These are phyloP conservation scores for Drosophila fulvimacula DNA, from an alignment of 2,888 invertebrate genomes.

Conservation along the genomic window DNA sequence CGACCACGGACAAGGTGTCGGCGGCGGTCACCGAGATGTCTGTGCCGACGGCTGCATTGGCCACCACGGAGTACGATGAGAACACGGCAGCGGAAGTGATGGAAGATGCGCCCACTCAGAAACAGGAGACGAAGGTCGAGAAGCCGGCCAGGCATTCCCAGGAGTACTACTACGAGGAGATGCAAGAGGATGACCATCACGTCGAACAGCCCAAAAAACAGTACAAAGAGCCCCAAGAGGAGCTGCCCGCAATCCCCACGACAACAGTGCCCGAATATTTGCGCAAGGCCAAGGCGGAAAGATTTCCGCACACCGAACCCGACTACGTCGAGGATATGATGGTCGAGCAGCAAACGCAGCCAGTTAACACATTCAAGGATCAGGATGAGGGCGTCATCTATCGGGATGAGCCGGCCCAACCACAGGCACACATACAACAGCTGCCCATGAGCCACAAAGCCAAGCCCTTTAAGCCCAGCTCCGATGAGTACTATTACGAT, in stretches of 20 bases:
- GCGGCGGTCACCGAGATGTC: constrained; percentile 35
- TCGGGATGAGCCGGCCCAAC: constrained; percentile 58
- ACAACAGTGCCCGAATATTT: constrained; percentile 82
- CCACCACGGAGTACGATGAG: constrained; percentile 38
- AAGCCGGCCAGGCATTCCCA: constrained; percentile 20
- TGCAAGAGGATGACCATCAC: constrained; percentile 46
- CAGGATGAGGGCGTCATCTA: constrained; percentile 17
- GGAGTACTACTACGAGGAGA: constrained; percentile 62
- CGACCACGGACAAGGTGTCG: constrained; percentile 51
- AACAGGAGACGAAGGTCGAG: constrained; percentile 35
- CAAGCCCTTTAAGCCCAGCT: constrained; percentile 56
- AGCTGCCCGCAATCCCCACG: constrained; percentile 37
- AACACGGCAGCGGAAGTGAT: constrained; percentile 44
- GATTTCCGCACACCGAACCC: constrained; percentile 35
- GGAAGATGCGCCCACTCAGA: constrained; percentile 51
- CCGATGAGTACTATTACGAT: constrained; percentile 81
- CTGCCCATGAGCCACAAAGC: constrained; percentile 48
- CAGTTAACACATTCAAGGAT: constrained; percentile 16
- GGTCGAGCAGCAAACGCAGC: constrained; percentile 49
- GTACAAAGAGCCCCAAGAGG: constrained; percentile 26
- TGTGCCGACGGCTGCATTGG: background rate
- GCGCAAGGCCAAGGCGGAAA: constrained; percentile 72
- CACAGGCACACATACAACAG: constrained; percentile 64
- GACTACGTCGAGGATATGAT: constrained; percentile 66
- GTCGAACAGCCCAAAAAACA: constrained; percentile 26